These are phyloP conservation scores for Ischnura elegans DNA, from an alignment of 2,888 invertebrate species.

Conservation along the genomic window DNA sequence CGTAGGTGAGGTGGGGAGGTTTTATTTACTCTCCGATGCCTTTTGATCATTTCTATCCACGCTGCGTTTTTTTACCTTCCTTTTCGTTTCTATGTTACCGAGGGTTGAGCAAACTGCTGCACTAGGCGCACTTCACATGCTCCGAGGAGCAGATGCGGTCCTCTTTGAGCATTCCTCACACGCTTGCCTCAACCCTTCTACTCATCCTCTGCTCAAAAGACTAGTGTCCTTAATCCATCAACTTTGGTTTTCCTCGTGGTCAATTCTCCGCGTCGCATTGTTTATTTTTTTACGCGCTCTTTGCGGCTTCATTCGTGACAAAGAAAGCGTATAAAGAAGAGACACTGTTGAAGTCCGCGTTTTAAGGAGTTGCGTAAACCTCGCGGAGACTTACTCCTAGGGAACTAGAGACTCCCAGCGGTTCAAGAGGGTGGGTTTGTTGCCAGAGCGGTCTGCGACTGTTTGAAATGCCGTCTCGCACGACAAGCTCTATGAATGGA, in stretches of 20 bases:
- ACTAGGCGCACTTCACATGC: background rate
- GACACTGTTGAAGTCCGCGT: background rate
- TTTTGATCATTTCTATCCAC: background rate
- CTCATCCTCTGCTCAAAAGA: too few species aligned
- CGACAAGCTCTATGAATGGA: conserved; percentile 16
- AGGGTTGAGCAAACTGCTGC: conserved; percentile 38
- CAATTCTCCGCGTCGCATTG: background rate
- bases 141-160: background rate
- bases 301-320: background rate
- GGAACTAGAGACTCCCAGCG: background rate
- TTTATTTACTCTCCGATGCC: conserved; percentile 18
- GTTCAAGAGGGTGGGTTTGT: conserved; percentile 11
- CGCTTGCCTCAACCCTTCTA: background rate
- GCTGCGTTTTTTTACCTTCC: background rate
- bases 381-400: background rate
- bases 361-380: background rate
- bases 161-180: conserved; percentile 13
- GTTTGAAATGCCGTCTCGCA: conserved; percentile 21
- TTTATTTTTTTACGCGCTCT: conserved; percentile 4
- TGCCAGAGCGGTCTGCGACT: background rate
- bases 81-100: background rate
- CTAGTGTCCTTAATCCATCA: conserved; percentile 10
- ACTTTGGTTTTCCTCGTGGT: conserved; percentile 11
- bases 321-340: background rate
- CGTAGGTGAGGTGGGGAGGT: background rate